Conservation (phyloP, 2,888 invertebrate species). For the Tetragnatha montana region DNA sequence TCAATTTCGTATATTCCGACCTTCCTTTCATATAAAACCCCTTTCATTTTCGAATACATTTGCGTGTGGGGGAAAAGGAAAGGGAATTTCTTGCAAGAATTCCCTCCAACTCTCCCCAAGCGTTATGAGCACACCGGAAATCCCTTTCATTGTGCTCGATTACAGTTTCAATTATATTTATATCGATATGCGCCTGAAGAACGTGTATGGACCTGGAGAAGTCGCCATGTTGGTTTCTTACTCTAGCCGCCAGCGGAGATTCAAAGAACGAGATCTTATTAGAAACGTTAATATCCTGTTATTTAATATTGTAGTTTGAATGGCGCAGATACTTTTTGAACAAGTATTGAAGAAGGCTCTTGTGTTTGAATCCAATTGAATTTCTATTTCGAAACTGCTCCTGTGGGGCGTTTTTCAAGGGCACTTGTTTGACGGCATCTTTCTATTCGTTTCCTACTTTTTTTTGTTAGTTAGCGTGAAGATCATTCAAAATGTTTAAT, state of each 20-base stretch:
- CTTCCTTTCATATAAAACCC: constrained; percentile 3
- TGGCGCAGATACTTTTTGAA: neutral
- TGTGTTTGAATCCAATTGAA: neutral
- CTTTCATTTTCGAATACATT: constrained; percentile 51
- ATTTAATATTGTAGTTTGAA: constrained; percentile 13
- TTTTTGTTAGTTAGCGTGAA: neutral
- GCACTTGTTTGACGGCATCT: neutral
- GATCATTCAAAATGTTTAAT: neutral
- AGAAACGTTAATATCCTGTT: constrained; percentile 48
- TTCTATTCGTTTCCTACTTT: neutral
- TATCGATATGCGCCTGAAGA: constrained; percentile 5
- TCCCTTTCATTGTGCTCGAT: constrained; percentile 35
- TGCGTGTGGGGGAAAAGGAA: constrained; percentile 2
- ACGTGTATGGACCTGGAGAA: neutral
- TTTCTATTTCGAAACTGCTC: neutral
- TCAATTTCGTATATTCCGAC: constrained; percentile 40
- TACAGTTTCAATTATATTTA: constrained; percentile 27
- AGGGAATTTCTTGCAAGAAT: constrained; percentile 20
- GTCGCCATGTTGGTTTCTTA: constrained; percentile 17
- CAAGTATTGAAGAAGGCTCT: neutral
- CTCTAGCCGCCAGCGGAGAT: constrained; percentile 24
- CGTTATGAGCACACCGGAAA: constrained; percentile 30
- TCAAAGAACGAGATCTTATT: neutral
- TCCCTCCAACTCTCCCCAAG: neutral
- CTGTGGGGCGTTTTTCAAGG: neutral